Conservation (phyloP, 2,888 invertebrate species). For the Phrixothrix hirtus region DNA sequence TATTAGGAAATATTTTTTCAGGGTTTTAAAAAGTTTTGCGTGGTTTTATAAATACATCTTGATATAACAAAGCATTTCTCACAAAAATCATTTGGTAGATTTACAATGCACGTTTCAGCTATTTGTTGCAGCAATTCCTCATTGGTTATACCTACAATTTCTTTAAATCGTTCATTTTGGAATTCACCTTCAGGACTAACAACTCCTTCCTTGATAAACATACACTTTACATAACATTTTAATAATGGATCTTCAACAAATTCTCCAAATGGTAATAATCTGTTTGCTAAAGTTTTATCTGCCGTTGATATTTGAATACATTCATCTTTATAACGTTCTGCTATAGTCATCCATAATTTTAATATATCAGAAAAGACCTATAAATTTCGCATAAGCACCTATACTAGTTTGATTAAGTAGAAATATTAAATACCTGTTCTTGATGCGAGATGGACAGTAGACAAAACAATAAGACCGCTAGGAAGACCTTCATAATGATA, state of each 20-base stretch:
- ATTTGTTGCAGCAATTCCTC: neutral
- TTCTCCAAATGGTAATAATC: constrained; percentile 45
- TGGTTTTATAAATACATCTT: neutral
- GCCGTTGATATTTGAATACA: constrained; percentile 48
- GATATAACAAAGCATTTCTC: neutral
- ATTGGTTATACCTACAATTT: neutral
- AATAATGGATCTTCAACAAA: constrained; percentile 55
- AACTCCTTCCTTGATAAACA: constrained; percentile 57
- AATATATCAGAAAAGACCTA: neutral
- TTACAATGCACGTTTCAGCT: neutral
- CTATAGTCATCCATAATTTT: neutral
- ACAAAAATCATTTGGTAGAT: neutral
- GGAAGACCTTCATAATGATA: too few relatives aligned
- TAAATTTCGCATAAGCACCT: neutral
- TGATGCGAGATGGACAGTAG: too few relatives aligned
- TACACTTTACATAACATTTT: constrained; percentile 58
- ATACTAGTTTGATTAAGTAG: neutral
- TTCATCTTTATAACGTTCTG: constrained; percentile 12
- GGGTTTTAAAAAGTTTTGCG: neutral
- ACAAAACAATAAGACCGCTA: too few relatives aligned
- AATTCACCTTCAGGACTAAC: constrained; percentile 43
- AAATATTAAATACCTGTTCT: neutral
- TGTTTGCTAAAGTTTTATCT: constrained; percentile 49
- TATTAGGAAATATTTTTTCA: neutral
- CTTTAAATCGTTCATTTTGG: neutral